Base-by-base conservation (phyloP, 1,140 invertebrate genomes). In the Aphidius gifuensis region DNA sequence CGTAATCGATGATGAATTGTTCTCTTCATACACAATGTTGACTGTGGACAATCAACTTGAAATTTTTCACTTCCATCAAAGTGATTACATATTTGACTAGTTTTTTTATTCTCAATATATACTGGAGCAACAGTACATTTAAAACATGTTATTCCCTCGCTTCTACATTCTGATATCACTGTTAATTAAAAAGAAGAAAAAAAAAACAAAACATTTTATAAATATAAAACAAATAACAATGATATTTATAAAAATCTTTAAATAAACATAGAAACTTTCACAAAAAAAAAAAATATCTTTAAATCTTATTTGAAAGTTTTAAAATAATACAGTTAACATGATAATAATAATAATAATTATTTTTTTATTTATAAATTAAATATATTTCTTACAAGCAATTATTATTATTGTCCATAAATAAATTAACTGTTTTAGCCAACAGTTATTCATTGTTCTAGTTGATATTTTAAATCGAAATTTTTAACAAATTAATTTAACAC, bases 11-110 rank as follows among this genome's bases (percentile, higher is more conserved):
- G 81, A 65, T 84, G 77, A 61, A 86, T 85, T 6, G 88, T 86
- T 65, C 85, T 86, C 70, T 91, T 92, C 80, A 88, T 84, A 70
- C 92, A 93, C 81, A 91, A 87, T 0, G 90, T 92, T 6, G 92
- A 93, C 67, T 85, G 87, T 5, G 88, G 88, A 74, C 92, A 93
- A 54, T 87, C 84, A 0, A 88, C 83, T 65, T 90, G 83, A 73
- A 85, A 92, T 58, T 80, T 79, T 2, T 83, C 73, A 5, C 86
- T 86, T 44, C 83, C 82, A 68, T 92, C 86, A 71, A 93, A 93
- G 68, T 90, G 83, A 47, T 79, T 75, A 7, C 65, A 74, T 63
- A 71, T 66, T 51, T 69, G 68, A 71, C 67, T 70, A 65, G 84
- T 85, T 55, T 84, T 77, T 67, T 84, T 83, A 62, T 72, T 80